Base-by-base conservation (phyloP, 2,113 vertebrate genomes). In the Trogon surrucura region DNA sequence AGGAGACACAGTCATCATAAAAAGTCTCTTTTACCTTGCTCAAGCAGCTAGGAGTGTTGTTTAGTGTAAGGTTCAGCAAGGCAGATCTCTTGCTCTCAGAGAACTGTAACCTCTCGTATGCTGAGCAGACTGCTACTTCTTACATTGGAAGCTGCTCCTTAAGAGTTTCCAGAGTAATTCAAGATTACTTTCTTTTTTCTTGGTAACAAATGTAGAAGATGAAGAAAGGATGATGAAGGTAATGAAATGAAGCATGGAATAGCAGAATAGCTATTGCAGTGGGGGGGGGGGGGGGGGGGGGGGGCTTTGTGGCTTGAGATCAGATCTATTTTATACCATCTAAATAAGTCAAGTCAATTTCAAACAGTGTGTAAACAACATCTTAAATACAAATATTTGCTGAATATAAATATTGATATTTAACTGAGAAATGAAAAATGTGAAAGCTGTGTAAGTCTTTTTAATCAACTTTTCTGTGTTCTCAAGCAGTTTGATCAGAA, bases 311-410 rank as follows among this genome's bases (percentile, higher is more conserved):
- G 67, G n/a, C 48, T 66, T 72, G 67, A 88, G 45, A 90, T 71
- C 30, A 51, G 56, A 70, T 93, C 29, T 83, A 6, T 79, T 69
- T 69, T 70, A 62, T 41, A 65, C 75, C 50, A 26, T 47, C 47
- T 65, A 92, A 90, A 54, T 66, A 95, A 32, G 45, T 73, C 25
- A 12, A 82, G 32, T 77, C 4, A 50, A 9, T 84, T 95, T 91
- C 44, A 70, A 38, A 22, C 84, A 66, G 13, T 51, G 8, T 74
- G 73, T 93, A 78, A 95, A 58, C 91, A 89, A 32, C 48, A 21
- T 84, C 56, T 88, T 71, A 78, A 91, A 80, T 50, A 86, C 51
- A 88, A 92, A 73, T 93, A 87, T 87, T 91, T 93, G 58, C 34
- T 61, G 38, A 79, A n/a, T 79, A 58, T 64, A 86, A 71, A 64